Percentiles rank a stretch among this genome's conserved stretches.
These are phyloP conservation scores for Solenopsis invicta DNA, from an alignment of 1,140 invertebrate genomes.

Conservation along the genomic window DNA sequence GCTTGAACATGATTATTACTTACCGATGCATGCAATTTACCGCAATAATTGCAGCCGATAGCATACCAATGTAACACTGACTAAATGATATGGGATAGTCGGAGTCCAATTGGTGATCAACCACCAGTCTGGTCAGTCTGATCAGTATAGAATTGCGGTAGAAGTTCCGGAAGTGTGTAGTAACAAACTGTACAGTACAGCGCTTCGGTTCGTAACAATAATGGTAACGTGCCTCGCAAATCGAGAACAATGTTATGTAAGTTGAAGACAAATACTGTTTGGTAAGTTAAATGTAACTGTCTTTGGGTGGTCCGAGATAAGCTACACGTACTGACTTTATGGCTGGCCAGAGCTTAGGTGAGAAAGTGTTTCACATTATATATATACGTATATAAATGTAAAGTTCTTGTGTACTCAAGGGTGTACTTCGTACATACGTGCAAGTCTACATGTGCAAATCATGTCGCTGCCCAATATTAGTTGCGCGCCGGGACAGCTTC, in stretches of 20 bases:
- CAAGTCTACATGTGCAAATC: constrained; percentile 6
- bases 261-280: constrained; percentile 37
- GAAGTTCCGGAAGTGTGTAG: constrained; percentile 27
- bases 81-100: not conserved
- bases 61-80: not conserved
- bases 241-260: constrained; percentile 40
- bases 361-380: constrained; percentile 29
- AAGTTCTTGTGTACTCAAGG: constrained; percentile 40
- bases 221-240: constrained; percentile 10
- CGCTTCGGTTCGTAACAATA: constrained; percentile 18
- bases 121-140: not conserved
- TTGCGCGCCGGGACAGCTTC: not conserved
- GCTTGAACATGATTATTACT: not conserved
- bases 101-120: not conserved
- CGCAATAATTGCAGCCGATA: constrained; percentile 1
- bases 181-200: constrained; percentile 14
- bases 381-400: constrained; percentile 2
- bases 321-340: constrained; percentile 36
- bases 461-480: constrained; percentile 25
- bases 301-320: constrained; percentile 38
- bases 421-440: not conserved
- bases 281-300: constrained; percentile 53
- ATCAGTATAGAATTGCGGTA: constrained; percentile 43
- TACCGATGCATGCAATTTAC: not conserved
- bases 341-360: not conserved